Base-by-base conservation (phyloP, 37 sponge, comb jelly and placozoan genomes). In the Eunapius fragilis region DNA sequence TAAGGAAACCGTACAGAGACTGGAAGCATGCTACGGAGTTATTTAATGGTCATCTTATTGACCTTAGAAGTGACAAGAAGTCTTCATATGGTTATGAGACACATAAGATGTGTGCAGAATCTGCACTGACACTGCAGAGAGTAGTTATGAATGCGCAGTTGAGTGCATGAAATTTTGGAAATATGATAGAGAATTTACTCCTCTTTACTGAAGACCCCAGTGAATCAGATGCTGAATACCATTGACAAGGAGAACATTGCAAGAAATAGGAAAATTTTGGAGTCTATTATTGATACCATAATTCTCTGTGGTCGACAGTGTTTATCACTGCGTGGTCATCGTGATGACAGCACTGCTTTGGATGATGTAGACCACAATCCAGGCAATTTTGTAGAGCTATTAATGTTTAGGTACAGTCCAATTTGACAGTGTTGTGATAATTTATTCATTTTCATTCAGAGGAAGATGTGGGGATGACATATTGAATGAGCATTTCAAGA, bases 301-400 rank as follows among this genome's bases (percentile, higher is more conserved):
- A 31, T 77, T 3, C 11, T 85, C 25, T 76, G 86, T 78, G 86
- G 86, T 32, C 71, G 79, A 34, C 89, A 88, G 71, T 82, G 74
- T 34, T 78, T 89, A 38, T 28, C 85, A 41, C 89, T 89, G 31
- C 84, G 89, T 83, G 89, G 89, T 83, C 89, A 89, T 71, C 79
- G 74, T 37, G 89, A 89, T 75, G 48, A 75, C 77, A 79, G 48
- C 31, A 88, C 83, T 76, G 71, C 71, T 73, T 49, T 88, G 4
- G 72, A 89, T 32, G 85, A 67, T 78, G 81, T 22, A 41, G 30
- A 33, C 35, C 23, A 14, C 2, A 85, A 85, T 72, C 86, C 77
- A 78, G 86, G 86, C 70, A 85, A 86, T 58, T 71, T 86, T 33
- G 9, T 37, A 37, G 80, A 79, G 23, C 37, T 84, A 67, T 68